Conservation (phyloP, 2,113 vertebrate genomes). For the Takifugu flavidus region DNA sequence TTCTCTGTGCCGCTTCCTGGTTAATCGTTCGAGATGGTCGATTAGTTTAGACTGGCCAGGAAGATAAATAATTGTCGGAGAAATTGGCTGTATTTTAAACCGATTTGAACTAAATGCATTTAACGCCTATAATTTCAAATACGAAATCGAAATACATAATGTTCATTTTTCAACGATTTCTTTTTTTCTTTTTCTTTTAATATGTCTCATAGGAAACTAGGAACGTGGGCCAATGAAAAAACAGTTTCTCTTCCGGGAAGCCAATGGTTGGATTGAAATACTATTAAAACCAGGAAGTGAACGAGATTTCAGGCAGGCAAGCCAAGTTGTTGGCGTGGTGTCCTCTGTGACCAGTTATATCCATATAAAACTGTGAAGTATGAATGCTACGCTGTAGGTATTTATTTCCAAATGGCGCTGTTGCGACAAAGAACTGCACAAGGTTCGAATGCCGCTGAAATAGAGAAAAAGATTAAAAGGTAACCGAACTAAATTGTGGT, state of each 20-base stretch:
- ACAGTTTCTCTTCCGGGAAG: conserved; percentile 23
- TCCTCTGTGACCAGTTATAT: neutral
- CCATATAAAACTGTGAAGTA: neutral
- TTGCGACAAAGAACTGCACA: conserved; percentile 62
- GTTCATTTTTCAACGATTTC: too few relatives aligned
- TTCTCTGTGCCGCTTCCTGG: neutral
- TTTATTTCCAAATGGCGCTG: conserved; percentile 55
- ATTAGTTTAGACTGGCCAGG: conserved; percentile 17
- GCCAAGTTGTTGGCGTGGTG: conserved; percentile 25
- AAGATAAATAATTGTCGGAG: neutral
- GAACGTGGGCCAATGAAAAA: conserved; percentile 49
- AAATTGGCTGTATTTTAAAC: neutral
- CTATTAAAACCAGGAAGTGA: conserved; percentile 49
- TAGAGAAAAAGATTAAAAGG: conserved; percentile 78
- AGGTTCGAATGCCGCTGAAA: conserved; percentile 56
- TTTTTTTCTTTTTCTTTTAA: too few relatives aligned
- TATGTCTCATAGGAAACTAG: too few relatives aligned
- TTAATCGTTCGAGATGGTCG: conserved; percentile 11
- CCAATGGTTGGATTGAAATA: conserved; percentile 39
- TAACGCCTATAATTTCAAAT: neutral
- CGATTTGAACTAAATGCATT: neutral
- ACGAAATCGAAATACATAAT: neutral
- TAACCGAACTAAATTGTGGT: conserved; percentile 29
- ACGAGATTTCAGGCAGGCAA: conserved; percentile 2
- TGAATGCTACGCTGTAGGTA: neutral